Evolutionary conservation across 2,797 vertebrate genomes (phyloP).

Genomic region (Lindbergichthys nudifrons): DNA sequence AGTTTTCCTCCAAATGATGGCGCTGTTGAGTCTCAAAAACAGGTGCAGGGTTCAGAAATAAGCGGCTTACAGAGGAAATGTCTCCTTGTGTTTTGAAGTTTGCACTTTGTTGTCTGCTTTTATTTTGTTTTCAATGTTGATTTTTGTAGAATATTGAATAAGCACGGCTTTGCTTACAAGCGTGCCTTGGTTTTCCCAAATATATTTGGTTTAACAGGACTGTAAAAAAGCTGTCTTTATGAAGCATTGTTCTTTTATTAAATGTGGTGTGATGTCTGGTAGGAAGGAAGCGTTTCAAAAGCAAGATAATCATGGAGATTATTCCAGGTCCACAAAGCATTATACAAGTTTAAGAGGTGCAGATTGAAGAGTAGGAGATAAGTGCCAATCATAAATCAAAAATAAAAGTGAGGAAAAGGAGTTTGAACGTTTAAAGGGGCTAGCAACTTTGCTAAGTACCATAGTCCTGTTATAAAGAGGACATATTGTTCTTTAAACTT

Average conservation of each 20-base stretch:
- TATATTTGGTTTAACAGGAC: background rate
- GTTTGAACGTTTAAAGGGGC: background rate
- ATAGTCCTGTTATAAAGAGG: background rate
- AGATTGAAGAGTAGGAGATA: background rate
- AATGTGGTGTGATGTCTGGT: background rate
- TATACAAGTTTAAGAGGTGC: background rate
- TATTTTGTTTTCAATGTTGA: background rate
- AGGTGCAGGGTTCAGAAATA: background rate
- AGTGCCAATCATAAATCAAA: background rate
- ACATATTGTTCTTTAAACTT: too few relatives aligned
- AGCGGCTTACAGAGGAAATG: background rate
- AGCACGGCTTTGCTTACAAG: background rate
- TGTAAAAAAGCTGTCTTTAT: too few relatives aligned
- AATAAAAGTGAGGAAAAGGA: slow-evolving; percentile 2
- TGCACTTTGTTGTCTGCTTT: background rate
- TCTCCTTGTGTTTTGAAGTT: background rate
- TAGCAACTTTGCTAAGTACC: background rate
- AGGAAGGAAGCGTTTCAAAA: background rate
- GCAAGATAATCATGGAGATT: background rate
- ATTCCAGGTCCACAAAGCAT: background rate
- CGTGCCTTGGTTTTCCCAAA: background rate
- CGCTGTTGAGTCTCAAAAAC: slow-evolving; percentile 55
- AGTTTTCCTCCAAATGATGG: slow-evolving; percentile 60
- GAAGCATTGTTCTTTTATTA: background rate
- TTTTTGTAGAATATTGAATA: background rate